These are phyloP conservation scores for Musca domestica DNA, from an alignment of 1,140 invertebrate species.

Conservation along the genomic window DNA sequence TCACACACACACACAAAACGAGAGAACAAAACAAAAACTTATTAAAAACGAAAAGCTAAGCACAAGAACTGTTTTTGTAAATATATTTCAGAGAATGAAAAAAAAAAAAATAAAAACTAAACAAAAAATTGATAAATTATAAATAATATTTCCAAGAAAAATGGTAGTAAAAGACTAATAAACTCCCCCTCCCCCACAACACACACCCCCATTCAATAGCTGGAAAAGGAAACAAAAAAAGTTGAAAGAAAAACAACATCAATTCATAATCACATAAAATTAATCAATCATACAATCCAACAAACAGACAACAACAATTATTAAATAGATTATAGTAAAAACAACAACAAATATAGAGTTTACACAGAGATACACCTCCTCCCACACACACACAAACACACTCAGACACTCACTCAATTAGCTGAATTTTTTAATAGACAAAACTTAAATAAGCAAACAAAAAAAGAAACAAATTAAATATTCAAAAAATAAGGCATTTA, in stretches of 20 bases:
- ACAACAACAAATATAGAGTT: background rate
- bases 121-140: background rate
- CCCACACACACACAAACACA: too few relatives aligned
- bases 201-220: background rate
- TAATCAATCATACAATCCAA: background rate
- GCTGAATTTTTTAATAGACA: too few relatives aligned
- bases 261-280: background rate
- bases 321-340: background rate
- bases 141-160: background rate
- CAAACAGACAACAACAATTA: background rate
- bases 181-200: too few relatives aligned
- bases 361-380: too few relatives aligned
- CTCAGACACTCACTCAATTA: too few relatives aligned
- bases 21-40: background rate
- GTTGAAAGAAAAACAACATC: background rate
- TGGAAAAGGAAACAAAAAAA: background rate
- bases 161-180: slow-evolving; percentile 20
- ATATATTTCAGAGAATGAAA: slow-evolving; percentile 15
- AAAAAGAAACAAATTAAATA: too few relatives aligned
- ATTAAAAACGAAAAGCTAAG: slow-evolving; percentile 7
- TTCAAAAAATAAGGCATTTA: too few relatives aligned
- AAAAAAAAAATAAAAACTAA: slow-evolving; percentile 2
- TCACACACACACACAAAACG: too few relatives aligned
- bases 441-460: too few relatives aligned
- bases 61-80: slow-evolving; percentile 10